These are phyloP conservation scores for Emydocephalus ijimae DNA, from an alignment of 2,113 vertebrate genomes.

Conservation along the genomic window DNA sequence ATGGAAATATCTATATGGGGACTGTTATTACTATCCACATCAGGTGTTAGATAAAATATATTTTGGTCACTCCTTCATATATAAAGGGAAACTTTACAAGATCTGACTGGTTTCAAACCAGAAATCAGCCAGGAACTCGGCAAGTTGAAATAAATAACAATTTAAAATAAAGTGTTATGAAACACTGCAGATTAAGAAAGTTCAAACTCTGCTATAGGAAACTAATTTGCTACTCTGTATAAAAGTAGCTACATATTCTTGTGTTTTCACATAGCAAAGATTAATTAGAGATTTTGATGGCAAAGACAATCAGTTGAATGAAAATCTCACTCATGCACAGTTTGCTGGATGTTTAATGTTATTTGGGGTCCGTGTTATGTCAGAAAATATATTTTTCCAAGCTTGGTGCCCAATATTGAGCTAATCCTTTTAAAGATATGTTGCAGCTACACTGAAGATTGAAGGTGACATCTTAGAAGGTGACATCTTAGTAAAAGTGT, in stretches of 20 bases:
- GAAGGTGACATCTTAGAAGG: background rate
- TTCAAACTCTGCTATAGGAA: background rate
- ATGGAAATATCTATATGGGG: background rate
- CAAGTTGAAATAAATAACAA: background rate
- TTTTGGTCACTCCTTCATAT: background rate
- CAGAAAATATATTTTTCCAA: background rate
- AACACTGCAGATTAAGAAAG: background rate
- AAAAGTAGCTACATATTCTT: background rate
- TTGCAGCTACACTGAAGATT: background rate
- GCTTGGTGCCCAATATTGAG: background rate
- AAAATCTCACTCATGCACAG: background rate
- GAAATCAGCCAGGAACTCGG: background rate
- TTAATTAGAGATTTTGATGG: background rate
- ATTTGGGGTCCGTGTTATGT: background rate
- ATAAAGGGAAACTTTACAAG: background rate
- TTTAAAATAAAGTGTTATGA: background rate
- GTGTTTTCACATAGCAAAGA: background rate
- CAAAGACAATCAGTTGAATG: background rate
- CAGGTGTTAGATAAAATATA: background rate
- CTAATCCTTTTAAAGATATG: background rate
- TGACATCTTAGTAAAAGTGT: background rate
- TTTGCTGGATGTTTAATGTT: background rate
- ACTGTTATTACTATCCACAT: background rate
- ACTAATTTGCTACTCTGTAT: background rate
- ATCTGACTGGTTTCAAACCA: background rate